phyloP scores from a whole-genome alignment of 64 coral and sea anemone genomes.

The Pocillopora verrucosa region DNA sequence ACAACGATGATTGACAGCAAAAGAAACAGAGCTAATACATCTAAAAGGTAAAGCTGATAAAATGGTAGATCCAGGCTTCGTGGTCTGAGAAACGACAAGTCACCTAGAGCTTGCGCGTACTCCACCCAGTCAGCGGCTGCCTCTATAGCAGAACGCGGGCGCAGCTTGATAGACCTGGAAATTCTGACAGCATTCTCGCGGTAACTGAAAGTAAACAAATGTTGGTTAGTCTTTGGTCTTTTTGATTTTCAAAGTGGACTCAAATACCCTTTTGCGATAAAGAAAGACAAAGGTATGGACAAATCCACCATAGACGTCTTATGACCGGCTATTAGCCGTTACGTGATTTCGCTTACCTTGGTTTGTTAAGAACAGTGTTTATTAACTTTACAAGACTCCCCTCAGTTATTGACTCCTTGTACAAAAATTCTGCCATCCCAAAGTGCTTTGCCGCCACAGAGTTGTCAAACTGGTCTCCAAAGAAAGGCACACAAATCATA shows the following conservation, averaged over 20 bases:
- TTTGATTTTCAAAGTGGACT: neutral
- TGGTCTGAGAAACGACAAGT: conserved; percentile 29
- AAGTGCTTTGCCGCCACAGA: neutral
- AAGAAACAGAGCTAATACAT: neutral
- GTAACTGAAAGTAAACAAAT: conserved; percentile 10
- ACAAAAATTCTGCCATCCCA: conserved; percentile 14
- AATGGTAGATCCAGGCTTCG: conserved; percentile 25
- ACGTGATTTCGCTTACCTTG: neutral
- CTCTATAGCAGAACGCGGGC: conserved; percentile 12
- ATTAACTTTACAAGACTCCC: neutral
- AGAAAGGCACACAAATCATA: conserved; percentile 40
- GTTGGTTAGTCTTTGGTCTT: neutral
- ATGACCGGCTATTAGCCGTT: neutral
- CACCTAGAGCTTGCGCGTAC: conserved; percentile 29
- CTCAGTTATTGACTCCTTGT: neutral
- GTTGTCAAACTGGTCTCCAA: conserved; percentile 43
- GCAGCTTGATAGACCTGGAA: conserved; percentile 11
- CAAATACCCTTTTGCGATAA: no score
- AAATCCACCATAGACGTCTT: neutral
- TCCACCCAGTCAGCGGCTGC: conserved; percentile 48
- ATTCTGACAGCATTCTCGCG: neutral
- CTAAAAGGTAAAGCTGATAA: conserved; percentile 50
- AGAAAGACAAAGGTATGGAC: no score
- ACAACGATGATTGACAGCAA: no score
- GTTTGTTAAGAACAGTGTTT: neutral